Evolutionary conservation across 2,888 invertebrate species (phyloP).

Genomic region (Margaritifera margaritifera): DNA sequence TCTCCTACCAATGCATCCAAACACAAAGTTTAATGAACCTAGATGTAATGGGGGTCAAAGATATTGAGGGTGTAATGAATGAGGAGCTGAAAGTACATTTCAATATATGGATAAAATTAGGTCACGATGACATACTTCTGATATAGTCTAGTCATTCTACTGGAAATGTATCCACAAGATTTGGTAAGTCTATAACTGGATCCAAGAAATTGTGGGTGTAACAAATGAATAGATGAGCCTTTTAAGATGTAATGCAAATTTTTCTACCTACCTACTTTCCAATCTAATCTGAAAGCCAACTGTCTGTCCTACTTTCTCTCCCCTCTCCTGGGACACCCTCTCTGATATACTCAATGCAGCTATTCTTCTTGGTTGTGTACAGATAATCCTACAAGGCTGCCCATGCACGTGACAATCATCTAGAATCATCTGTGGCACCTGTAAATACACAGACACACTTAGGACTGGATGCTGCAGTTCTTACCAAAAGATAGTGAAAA

Average conservation of each 20-base stretch:
- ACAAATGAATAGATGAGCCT: neutral
- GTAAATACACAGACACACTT: slow-evolving; percentile 56
- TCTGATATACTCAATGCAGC: slow-evolving; percentile 93
- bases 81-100: too few species aligned
- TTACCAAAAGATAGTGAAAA: too few species aligned
- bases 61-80: too few species aligned
- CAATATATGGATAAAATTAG: too few species aligned
- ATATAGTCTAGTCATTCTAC: too few species aligned
- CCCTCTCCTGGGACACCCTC: slow-evolving; percentile 89
- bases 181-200: too few species aligned
- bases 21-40: neutral
- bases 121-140: too few species aligned
- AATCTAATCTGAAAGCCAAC: slow-evolving; percentile 94
- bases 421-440: slow-evolving; percentile 93
- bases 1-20: neutral
- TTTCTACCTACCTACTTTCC: slow-evolving; percentile 80
- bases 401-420: slow-evolving; percentile 80
- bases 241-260: neutral
- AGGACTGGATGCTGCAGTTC: too few species aligned
- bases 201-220: too few species aligned
- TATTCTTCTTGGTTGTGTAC: slow-evolving; percentile 93
- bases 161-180: too few species aligned
- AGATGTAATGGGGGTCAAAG: too few species aligned
- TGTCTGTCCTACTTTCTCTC: slow-evolving; percentile 84
- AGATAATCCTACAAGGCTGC: slow-evolving; percentile 86